Evolutionary conservation across 2,113 vertebrate species (phyloP), one percentile per base, ranked within the genome.

Genomic region (Gnathonemus echidnorhynchus): DNA sequence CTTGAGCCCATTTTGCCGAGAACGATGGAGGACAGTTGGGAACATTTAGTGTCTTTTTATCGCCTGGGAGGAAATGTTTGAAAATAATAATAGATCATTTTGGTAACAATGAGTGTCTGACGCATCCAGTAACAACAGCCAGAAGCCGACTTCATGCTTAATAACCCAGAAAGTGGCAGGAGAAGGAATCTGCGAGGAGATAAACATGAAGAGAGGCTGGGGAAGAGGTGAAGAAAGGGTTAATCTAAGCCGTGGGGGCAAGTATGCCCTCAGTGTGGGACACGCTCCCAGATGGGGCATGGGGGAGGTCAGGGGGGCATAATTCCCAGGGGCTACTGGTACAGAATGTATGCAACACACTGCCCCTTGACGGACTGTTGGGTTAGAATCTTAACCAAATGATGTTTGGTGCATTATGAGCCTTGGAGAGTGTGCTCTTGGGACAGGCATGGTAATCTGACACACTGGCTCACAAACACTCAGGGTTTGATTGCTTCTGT

Each of bases 21-120:
- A 46, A 77, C 13, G 49, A 87, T 31, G 48, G n/a, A 27, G n/a
- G 86, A 49, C 49, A 53, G 86, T 50, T 19, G 85, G 24, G 45
- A 87, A 53, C 85, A 31, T 46, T 52, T 46, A 48, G 85, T 87
- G 27, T 52, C n/a, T 50, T 24, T 53, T 50, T 87, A 46, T 42
- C 17, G 48, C 85, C 46, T 77, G 70, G 70, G 70, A 39, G 27
- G 70, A 87, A 87, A 53, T 56, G 48, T 35, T 84, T 87, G 11
- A 84, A 24, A 56, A 87, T 49, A 87, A 53, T 35, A 39, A 35
- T 35, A 53, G 27, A 87, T 52, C n/a, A 87, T 27, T 19, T 50
- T 87, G 48, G 15, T 52, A 87, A 87, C 86, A 87, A 53, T 87
- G 48, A 87, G 48, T 53, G 86, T 24, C 86, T 52, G 86, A 87